Evolutionary conservation across 2,888 invertebrate genomes (phyloP).

Genomic region (Ectemnius lituratus): DNA sequence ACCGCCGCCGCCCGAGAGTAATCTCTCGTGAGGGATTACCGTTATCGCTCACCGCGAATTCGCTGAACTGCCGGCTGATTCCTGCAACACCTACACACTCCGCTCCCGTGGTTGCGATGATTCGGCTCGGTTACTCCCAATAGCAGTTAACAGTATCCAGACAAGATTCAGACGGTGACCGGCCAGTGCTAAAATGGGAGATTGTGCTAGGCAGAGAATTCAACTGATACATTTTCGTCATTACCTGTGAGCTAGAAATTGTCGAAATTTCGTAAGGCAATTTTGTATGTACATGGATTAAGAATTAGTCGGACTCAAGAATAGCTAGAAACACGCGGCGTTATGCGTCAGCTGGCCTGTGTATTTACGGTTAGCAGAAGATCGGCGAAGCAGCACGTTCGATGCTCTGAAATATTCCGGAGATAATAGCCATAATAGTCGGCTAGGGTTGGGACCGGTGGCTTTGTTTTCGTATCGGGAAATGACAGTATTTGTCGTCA

Average conservation of each 20-base stretch:
- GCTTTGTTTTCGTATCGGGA: constrained; percentile 16
- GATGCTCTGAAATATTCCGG: too few species aligned
- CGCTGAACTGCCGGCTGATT: constrained; percentile 50
- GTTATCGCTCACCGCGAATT: constrained; percentile 61
- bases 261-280: neutral
- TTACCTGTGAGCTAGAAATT: neutral
- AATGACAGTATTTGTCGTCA: constrained; percentile 31
- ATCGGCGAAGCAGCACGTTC: too few species aligned
- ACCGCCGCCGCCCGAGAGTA: constrained; percentile 45
- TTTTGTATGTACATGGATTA: too few species aligned
- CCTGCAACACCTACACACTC: constrained; percentile 9
- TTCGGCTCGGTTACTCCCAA: too few species aligned
- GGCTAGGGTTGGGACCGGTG: neutral
- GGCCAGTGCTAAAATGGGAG: too few species aligned
- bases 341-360: too few species aligned
- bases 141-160: too few species aligned
- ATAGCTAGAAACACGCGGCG: too few species aligned
- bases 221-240: neutral
- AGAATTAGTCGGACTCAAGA: too few species aligned
- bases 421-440: neutral
- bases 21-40: constrained; percentile 54
- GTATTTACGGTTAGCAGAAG: too few species aligned
- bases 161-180: too few species aligned
- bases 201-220: neutral
- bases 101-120: neutral